Percentiles rank a stretch among this genome's conserved stretches.
Evolutionary conservation across 53 echinoderm and acorn worm genomes (phyloP).

Genomic region (Paelopatides confundens): DNA sequence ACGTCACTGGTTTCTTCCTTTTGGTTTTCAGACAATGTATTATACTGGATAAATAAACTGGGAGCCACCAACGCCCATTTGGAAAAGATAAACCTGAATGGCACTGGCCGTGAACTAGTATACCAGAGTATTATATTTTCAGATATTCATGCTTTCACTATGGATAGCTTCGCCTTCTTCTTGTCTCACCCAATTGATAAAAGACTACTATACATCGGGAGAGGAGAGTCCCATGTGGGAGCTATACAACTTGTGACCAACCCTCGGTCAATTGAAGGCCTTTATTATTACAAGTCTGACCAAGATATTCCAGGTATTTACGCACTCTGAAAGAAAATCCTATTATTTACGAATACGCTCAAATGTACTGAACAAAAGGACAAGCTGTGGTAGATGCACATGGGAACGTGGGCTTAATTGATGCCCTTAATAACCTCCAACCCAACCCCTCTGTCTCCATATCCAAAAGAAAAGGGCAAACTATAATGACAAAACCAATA

Average conservation of each 20-base stretch:
- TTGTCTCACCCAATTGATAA: not conserved
- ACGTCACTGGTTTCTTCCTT: not conserved
- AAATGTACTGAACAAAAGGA: no score
- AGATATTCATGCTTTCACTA: not conserved
- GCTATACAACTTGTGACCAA: not conserved
- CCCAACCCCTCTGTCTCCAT: no score
- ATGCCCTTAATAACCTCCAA: no score
- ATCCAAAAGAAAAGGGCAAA: no score
- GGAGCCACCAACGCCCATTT: not conserved
- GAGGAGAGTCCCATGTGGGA: no score
- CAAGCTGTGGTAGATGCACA: no score
- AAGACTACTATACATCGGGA: not conserved
- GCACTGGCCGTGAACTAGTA: not conserved
- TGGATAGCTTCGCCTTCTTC: not conserved
- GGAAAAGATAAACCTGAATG: not conserved
- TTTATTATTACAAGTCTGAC: slow-evolving; percentile 16
- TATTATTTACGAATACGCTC: no score
- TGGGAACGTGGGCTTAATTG: no score
- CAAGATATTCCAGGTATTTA: slow-evolving; percentile 11
- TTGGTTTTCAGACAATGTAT: not conserved
- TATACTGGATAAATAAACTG: not conserved
- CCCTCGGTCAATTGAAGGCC: not conserved
- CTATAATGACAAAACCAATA: no score
- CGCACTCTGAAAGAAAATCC: no score
- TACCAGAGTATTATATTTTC: not conserved